Evolutionary conservation across 2,113 vertebrate genomes (phyloP), one percentile per base, ranked within the genome.

Genomic region (Capreolus pygargus): DNA sequence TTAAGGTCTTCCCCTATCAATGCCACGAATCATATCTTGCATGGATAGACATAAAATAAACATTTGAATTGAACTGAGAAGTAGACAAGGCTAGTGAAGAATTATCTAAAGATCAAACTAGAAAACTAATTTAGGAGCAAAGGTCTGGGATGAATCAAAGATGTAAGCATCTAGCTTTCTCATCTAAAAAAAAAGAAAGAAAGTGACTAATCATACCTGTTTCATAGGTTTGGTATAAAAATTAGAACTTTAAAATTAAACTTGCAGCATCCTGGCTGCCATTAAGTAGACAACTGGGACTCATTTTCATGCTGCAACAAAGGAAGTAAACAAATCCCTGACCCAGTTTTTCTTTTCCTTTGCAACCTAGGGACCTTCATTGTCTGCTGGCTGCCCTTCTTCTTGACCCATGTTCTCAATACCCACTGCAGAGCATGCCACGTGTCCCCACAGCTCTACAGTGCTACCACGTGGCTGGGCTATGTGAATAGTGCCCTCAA

Each of bases 321-420:
- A 97, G 85, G 14, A 23, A 43, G 2, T 33, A 7, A 84, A 27
- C 50, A 67, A 86, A 89, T 8, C 19, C 28, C 82, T 96, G 36
- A 97, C 39, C 27, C 27, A 33, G 19, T 86, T 83, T 96, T 76
- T 93, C 58, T 98, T 39, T 86, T 88, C 54, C 95, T 96, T 98
- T 91, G 78, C 86, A 97, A 98, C 95, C 45, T 98, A 99, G 99
- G 99, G 47, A 98, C 99, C 78, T 99, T 99, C 98, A 99, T 99
- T 98, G 99, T 99, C 98, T 99, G 99, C 99, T 99, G 99, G 99
- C 98, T 99, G 97, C 99, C 99, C 33, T 99, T 99, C 98, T 99
- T 99, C 98, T 98, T 99, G 99, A 99, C 99, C 93, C 99, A 99
- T 97, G 99, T 99, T 98, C 99, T 99, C 98, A 99, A 99, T 17